Evolutionary conservation across 23 tunicate species (phyloP).

Genomic region (Pegea sp.): DNA sequence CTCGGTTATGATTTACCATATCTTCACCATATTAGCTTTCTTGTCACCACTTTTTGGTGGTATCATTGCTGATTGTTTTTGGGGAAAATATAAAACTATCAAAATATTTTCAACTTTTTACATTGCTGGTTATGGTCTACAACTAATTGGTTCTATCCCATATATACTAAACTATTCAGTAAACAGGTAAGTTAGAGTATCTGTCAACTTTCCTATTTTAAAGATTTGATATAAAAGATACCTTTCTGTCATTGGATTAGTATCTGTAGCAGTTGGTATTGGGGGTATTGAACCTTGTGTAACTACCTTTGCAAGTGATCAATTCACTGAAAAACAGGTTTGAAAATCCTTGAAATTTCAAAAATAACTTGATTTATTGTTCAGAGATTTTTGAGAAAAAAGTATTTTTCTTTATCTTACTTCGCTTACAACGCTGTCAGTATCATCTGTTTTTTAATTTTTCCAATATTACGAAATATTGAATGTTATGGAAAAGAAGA

Average conservation of each 20-base stretch:
- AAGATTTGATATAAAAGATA: neutral
- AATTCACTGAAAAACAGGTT: neutral
- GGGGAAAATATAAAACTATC: slow-evolving; percentile 97
- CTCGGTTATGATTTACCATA: slow-evolving; percentile 77
- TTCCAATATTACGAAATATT: slow-evolving; percentile 84
- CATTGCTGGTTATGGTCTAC: slow-evolving; percentile 42
- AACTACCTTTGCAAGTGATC: neutral
- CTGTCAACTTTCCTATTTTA: neutral
- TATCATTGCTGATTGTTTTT: slow-evolving; percentile 86
- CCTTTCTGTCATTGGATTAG: neutral
- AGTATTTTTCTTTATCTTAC: slow-evolving; percentile 93
- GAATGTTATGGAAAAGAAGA: slow-evolving; percentile 55
- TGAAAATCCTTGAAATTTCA: neutral
- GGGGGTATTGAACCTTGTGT: neutral
- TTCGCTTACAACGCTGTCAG: slow-evolving; percentile 98
- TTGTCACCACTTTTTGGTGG: slow-evolving; percentile 88
- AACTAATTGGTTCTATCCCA: slow-evolving; percentile 74
- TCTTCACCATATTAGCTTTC: slow-evolving; percentile 77
- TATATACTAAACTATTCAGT: slow-evolving; percentile 52
- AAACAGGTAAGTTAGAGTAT: slow-evolving; percentile 43
- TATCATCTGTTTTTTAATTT: slow-evolving; percentile 69
- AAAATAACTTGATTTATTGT: neutral
- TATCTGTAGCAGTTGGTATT: neutral
- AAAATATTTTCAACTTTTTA: slow-evolving; percentile 45
- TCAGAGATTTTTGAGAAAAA: slow-evolving; percentile 58